These are phyloP conservation scores for Pituophis catenifer DNA, from an alignment of 2,113 vertebrate genomes.

Conservation along the genomic window DNA sequence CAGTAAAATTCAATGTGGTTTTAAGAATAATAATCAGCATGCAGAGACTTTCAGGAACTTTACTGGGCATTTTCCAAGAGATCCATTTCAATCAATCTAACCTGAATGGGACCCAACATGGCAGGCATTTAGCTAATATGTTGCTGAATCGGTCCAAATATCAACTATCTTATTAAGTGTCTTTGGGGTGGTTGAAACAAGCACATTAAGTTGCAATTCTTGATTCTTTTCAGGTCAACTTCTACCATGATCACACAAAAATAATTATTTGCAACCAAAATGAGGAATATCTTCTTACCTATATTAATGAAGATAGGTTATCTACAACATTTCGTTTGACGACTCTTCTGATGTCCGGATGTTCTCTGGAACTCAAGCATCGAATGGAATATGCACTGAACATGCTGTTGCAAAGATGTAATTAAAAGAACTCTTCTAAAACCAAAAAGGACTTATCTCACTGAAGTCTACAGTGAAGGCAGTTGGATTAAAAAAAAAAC, in stretches of 20 bases:
- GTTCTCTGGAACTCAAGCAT: slow-evolving; percentile 83
- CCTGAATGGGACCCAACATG: not conserved
- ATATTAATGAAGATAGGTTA: slow-evolving; percentile 94
- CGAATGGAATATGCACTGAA: slow-evolving; percentile 95
- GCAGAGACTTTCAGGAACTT: not conserved
- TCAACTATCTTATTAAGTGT: not conserved
- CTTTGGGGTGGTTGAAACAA: not conserved
- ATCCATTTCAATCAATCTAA: not conserved
- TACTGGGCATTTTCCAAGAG: not conserved
- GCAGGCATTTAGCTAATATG: not conserved
- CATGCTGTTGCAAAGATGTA: slow-evolving; percentile 93
- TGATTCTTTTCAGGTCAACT: slow-evolving; percentile 84
- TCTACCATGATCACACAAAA: slow-evolving; percentile 98
- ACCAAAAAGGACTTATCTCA: slow-evolving; percentile 60
- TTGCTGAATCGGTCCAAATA: not conserved
- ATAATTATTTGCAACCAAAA: slow-evolving; percentile 91
- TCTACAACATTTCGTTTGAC: slow-evolving; percentile 88
- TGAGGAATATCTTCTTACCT: slow-evolving; percentile 92
- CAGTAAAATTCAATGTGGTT: no score
- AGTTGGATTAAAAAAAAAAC: slow-evolving; percentile 29
- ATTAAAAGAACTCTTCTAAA: slow-evolving; percentile 68
- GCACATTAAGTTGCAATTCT: not conserved
- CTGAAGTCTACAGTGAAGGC: slow-evolving; percentile 68
- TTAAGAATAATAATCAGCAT: not conserved
- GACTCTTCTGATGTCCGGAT: slow-evolving; percentile 84